phyloP scores from a whole-genome alignment of 2,797 vertebrate genomes.

The Chaenodraco wilsoni region DNA sequence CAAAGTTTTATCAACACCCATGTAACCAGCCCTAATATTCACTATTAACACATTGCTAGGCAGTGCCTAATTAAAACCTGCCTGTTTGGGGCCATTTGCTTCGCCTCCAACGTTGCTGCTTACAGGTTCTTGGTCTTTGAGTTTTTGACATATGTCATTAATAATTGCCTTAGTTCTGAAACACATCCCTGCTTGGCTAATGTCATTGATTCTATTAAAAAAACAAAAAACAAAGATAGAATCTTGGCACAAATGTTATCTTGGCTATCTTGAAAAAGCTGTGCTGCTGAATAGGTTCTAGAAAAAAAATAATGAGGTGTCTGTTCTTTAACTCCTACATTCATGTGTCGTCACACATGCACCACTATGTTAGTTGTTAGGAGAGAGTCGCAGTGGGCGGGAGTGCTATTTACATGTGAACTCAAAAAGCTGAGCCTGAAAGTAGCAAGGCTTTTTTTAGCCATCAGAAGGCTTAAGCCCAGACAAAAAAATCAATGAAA shows the following conservation, averaged over 20 bases:
- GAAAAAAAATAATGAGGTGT: conserved; percentile 22
- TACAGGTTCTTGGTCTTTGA: not conserved
- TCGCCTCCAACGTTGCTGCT: too few relatives aligned
- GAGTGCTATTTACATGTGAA: conserved; percentile 28
- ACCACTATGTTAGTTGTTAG: conserved; percentile 4
- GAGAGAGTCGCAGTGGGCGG: conserved; percentile 4
- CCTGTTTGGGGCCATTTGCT: too few relatives aligned
- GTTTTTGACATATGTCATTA: not conserved
- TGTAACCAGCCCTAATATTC: not conserved
- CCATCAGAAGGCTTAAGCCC: conserved; percentile 1
- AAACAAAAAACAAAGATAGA: conserved; percentile 19
- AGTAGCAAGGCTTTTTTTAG: conserved; percentile 17
- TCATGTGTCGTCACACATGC: conserved; percentile 8
- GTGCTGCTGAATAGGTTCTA: conserved; percentile 17
- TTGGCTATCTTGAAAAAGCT: conserved; percentile 1
- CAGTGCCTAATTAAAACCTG: too few relatives aligned
- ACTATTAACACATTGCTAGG: not conserved
- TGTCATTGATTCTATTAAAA: conserved; percentile 3
- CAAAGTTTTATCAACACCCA: not conserved
- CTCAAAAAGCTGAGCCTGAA: conserved; percentile 19
- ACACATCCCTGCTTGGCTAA: not conserved
- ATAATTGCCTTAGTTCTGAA: not conserved
- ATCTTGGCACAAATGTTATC: conserved; percentile 17
- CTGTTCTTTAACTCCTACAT: conserved; percentile 26
- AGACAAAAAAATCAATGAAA: not conserved